Conservation (phyloP, 2,888 invertebrate species). For the Halocaridina rubra region DNA sequence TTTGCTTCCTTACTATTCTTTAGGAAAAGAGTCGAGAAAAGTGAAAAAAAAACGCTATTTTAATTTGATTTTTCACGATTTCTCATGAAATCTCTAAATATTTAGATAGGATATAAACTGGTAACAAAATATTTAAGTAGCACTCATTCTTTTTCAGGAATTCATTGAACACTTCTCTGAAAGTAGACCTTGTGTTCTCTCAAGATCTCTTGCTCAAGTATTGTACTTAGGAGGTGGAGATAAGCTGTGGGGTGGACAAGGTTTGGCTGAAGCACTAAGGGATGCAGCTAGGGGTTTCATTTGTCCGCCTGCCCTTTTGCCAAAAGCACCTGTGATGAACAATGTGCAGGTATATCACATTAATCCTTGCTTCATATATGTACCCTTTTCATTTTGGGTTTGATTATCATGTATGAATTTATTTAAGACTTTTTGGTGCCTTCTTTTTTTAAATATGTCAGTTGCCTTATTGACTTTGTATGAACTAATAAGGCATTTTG, state of each 20-base stretch:
- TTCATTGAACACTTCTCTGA: slow-evolving; percentile 63
- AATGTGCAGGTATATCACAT: slow-evolving; percentile 76
- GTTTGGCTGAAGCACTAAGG: slow-evolving; percentile 77
- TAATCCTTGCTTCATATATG: not conserved
- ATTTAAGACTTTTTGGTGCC: no score
- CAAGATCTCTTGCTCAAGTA: slow-evolving; percentile 78
- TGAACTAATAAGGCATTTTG: no score
- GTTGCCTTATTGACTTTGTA: no score
- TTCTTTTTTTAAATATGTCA: no score
- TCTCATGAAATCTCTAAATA: no score
- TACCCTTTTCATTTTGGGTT: not conserved
- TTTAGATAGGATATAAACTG: no score
- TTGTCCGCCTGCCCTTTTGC: slow-evolving; percentile 86
- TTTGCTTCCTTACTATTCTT: no score
- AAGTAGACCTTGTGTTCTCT: slow-evolving; percentile 85
- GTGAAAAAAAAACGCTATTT: no score
- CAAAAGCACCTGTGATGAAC: slow-evolving; percentile 77
- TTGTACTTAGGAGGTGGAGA: slow-evolving; percentile 55
- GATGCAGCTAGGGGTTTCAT: slow-evolving; percentile 90
- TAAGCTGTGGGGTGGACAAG: slow-evolving; percentile 65
- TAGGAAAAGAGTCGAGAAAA: no score
- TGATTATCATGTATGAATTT: no score
- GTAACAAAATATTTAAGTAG: not conserved
- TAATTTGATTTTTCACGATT: no score
- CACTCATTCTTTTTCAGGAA: slow-evolving; percentile 32